Evolutionary conservation across 2,113 vertebrate species (phyloP), one percentile per base, ranked within the genome.

Genomic region (Halcyon malimbica): DNA sequence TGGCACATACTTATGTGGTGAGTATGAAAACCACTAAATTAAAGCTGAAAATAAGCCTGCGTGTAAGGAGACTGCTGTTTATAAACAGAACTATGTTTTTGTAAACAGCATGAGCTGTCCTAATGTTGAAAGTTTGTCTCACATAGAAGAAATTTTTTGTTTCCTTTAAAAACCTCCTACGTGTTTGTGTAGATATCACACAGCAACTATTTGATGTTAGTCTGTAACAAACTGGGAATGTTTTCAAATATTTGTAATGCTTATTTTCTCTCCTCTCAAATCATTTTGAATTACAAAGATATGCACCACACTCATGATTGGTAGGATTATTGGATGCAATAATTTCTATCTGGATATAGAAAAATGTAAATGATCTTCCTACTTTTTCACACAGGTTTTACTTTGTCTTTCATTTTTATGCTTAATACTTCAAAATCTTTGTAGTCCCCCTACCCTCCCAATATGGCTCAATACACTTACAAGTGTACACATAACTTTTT

Each of bases 1-100:
- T 2, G 20, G 42, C 63, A 41, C 5, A 4, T 2, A 51, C 13
- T 3, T 33, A 33, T 0, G 0, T 11, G 21, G 17, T 10, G 29
- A 37, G 28, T 42, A 7, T 39, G 23, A 37, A 25, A 42, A 39
- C 6, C 24, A 42, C 23, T 13, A 33, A 31, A 76, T 33, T 14
- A 56, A 67, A 78, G 59, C 44, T 54, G 68, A 33, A 88, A 75
- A 35, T 28, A 35, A 2, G 33, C 6, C 56, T 65, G 68, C 33
- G 42, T 2, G 4, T 31, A 78, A 78, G 39, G 17, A 63, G 26
- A 76, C 56, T 6, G 6, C 31, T 93, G 60, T 56, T 68, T 79
- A 25, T 60, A 87, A 94, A 91, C 53, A 93, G 46, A 59, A 77
- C 78, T 75, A 50, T 21, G n/a, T 23, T 91, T 84, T 53, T 67